Conservation (phyloP, 2,113 vertebrate genomes). For the Malaclemys terrapin region DNA sequence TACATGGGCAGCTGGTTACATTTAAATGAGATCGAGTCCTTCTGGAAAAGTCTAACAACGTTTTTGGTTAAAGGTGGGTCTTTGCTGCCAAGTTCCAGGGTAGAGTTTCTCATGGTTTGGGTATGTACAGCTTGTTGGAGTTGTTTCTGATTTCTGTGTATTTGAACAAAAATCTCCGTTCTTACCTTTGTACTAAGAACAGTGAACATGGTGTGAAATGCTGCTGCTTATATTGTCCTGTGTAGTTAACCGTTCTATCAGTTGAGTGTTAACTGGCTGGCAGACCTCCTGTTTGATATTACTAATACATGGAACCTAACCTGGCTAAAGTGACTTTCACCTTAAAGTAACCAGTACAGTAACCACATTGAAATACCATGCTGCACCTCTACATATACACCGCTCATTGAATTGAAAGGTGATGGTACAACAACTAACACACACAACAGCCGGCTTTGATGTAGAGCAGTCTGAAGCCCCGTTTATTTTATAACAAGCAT, state of each 20-base stretch:
- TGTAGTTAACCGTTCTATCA: neutral
- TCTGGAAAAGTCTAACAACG: neutral
- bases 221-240: neutral
- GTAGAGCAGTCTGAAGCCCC: neutral
- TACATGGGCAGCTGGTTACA: neutral
- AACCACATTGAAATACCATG: fast-evolving
- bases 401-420: neutral
- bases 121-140: fast-evolving
- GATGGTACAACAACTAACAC: neutral
- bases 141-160: neutral
- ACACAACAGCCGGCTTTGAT: neutral
- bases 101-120: neutral
- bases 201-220: fast-evolving
- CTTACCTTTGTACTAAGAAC: neutral
- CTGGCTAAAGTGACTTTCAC: neutral
- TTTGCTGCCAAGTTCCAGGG: neutral
- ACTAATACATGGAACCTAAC: fast-evolving
- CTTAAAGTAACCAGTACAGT: fast-evolving
- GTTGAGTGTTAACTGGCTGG: neutral
- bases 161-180: neutral
- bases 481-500: neutral
- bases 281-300: neutral
- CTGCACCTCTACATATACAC: fast-evolving
- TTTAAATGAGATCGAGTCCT: neutral
- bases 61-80: neutral